Conservation (phyloP, 2,888 invertebrate genomes). For the Carcina quercana region DNA sequence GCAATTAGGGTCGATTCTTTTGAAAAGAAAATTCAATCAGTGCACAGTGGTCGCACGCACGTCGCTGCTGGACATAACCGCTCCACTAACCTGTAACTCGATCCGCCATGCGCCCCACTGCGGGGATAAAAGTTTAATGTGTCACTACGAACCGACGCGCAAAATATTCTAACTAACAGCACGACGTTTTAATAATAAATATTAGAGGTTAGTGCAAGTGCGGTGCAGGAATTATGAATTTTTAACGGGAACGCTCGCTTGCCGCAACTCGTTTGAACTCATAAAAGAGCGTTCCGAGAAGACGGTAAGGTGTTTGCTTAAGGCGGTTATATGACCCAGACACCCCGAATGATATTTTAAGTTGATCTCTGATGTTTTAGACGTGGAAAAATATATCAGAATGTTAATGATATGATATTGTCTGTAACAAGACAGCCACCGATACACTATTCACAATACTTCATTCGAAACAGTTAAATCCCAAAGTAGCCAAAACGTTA, state of each 20-base stretch:
- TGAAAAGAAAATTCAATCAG: constrained; percentile 30
- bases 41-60: constrained; percentile 23
- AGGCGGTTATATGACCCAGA: no score
- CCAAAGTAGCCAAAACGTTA: no score
- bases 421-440: no score
- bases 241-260: constrained; percentile 1
- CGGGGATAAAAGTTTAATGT: constrained; percentile 37
- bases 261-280: not conserved
- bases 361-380: no score
- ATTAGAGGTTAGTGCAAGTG: constrained; percentile 1
- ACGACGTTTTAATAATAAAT: constrained; percentile 3
- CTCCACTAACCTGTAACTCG: constrained; percentile 34
- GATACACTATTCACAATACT: no score
- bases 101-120: constrained; percentile 32
- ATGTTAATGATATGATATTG: no score
- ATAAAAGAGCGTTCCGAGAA: not conserved
- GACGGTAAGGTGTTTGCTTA: not conserved
- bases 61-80: constrained; percentile 27
- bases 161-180: constrained; percentile 10
- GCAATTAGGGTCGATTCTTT: constrained; percentile 30
- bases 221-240: constrained; percentile 1
- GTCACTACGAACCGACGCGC: constrained; percentile 11
- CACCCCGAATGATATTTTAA: no score
- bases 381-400: no score
- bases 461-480: no score